Percentiles rank a stretch among this genome's conserved stretches.
Conservation (phyloP, 2,888 invertebrate species). For the Calliopum simillimum region DNA sequence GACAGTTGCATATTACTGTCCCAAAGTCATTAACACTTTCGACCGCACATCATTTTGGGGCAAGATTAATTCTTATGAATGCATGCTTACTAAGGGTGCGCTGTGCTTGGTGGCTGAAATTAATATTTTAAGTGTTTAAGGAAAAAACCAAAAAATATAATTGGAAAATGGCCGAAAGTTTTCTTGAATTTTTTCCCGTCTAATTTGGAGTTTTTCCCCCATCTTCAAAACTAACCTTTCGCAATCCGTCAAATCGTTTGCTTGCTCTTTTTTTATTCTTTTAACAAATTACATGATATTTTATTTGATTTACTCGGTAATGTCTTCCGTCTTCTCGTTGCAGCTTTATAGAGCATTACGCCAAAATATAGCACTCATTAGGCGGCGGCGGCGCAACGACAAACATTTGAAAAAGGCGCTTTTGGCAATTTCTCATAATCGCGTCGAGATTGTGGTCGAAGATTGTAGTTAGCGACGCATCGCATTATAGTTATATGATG, state of each 20-base stretch:
- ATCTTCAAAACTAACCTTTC: background rate
- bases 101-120: background rate
- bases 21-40: slow-evolving; percentile 60
- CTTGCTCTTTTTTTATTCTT: no score
- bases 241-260: background rate
- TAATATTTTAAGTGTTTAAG: slow-evolving; percentile 6
- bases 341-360: background rate
- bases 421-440: slow-evolving; percentile 11
- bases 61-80: slow-evolving; percentile 54
- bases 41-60: slow-evolving; percentile 60
- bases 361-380: slow-evolving; percentile 9
- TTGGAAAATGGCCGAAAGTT: background rate
- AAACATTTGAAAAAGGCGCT: no score
- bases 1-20: slow-evolving; percentile 41
- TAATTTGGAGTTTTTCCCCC: background rate
- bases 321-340: background rate
- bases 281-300: background rate
- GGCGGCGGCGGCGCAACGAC: background rate
- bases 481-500: background rate
- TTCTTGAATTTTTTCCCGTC: background rate
- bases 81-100: slow-evolving; percentile 36
- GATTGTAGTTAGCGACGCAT: background rate
- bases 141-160: background rate
- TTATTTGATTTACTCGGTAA: slow-evolving; percentile 15
- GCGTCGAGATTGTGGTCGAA: background rate